These are phyloP conservation scores for Ploceus nigricollis DNA, from an alignment of 2,113 vertebrate genomes.

Conservation along the genomic window DNA sequence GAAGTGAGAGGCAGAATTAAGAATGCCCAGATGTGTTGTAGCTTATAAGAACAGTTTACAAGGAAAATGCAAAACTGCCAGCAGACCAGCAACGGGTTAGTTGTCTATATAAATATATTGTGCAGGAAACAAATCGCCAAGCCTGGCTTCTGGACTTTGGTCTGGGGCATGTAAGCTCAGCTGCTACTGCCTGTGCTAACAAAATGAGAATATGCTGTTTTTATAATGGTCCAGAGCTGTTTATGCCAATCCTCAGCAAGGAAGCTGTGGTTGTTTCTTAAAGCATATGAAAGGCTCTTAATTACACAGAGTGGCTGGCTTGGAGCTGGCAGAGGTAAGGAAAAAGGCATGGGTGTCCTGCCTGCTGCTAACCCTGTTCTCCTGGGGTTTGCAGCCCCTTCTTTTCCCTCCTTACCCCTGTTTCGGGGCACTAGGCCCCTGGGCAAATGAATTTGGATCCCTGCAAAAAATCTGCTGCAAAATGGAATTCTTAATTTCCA, in stretches of 20 bases:
- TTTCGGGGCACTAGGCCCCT: neutral
- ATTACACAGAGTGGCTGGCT: neutral
- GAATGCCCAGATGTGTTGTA: conserved; percentile 63
- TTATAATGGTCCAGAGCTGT: neutral
- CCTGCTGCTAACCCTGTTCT: neutral
- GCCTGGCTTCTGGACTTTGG: conserved; percentile 28
- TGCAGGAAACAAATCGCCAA: conserved; percentile 13
- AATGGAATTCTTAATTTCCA: neutral
- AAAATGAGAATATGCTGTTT: conserved; percentile 18
- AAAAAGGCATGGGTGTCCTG: neutral
- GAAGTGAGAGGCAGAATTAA: conserved; percentile 66
- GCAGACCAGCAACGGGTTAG: neutral
- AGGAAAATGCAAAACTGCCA: conserved; percentile 57
- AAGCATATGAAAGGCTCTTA: neutral
- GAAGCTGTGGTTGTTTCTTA: neutral
- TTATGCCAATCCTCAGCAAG: neutral
- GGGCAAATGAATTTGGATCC: neutral
- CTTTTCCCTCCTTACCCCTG: neutral
- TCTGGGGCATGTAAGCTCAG: neutral
- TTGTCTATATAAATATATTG: conserved; percentile 50
- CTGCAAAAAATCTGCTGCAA: neutral
- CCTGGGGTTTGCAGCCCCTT: neutral
- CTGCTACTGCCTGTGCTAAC: neutral
- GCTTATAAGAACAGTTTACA: conserved; percentile 45
- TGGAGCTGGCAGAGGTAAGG: neutral